A percentile compares a stretch with the other conserved stretches of the same genome.
These are phyloP conservation scores for Lepilemur septentrionalis DNA, from an alignment of 2,797 vertebrate genomes.

Conservation along the genomic window DNA sequence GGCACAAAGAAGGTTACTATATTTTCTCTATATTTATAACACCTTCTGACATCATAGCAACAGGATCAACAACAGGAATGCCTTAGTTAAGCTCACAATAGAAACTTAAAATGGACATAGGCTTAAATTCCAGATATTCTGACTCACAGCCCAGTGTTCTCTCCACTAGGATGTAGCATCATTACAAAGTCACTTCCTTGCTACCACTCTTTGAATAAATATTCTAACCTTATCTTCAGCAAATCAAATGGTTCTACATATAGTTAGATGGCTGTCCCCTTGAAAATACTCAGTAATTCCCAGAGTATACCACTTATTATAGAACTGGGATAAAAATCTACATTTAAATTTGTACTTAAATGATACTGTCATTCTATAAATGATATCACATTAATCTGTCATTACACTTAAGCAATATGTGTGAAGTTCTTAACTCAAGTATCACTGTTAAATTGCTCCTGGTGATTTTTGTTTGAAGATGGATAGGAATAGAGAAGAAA, in stretches of 20 bases:
- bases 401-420: neutral
- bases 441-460: neutral
- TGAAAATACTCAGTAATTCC: neutral
- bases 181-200: neutral
- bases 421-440: neutral
- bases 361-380: neutral
- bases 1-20: neutral
- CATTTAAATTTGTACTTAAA: constrained; percentile 14
- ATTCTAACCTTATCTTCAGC: neutral
- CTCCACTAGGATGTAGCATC: neutral
- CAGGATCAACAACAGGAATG: neutral
- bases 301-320: neutral
- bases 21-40: neutral
- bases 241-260: neutral
- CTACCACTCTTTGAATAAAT: neutral
- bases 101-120: constrained; percentile 1
- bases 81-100: neutral
- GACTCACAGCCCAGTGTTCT: neutral
- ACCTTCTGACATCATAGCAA: neutral
- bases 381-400: neutral
- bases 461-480: neutral
- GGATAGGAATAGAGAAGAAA: neutral
- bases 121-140: neutral
- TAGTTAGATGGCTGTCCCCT: neutral
- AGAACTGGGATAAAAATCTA: neutral